Percentiles rank a stretch among this genome's conserved stretches.
Evolutionary conservation across 2,113 vertebrate genomes (phyloP).

Genomic region (Cranoglanis bouderius): DNA sequence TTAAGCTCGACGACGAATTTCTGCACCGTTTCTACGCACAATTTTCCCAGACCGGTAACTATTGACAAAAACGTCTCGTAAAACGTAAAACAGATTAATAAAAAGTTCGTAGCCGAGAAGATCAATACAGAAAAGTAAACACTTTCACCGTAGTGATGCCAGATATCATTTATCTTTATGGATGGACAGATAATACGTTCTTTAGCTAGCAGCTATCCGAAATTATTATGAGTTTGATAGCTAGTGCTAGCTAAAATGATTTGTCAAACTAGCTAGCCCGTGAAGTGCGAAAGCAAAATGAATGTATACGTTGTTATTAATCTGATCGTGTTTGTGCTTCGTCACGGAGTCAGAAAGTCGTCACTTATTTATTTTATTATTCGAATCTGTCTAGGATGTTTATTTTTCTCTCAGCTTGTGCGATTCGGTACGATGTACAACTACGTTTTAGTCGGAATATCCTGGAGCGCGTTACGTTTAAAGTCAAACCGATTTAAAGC

Average conservation of each 20-base stretch:
- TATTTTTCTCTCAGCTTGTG: not conserved
- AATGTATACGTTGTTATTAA: not conserved
- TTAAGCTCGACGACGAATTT: not conserved
- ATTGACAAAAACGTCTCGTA: too few species aligned
- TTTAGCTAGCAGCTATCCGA: not conserved
- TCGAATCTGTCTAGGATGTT: not conserved
- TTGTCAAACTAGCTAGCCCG: not conserved
- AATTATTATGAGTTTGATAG: not conserved
- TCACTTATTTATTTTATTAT: not conserved
- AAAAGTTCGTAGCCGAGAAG: not conserved
- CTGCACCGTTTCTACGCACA: too few species aligned
- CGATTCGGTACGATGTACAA: too few species aligned
- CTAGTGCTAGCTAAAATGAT: not conserved
- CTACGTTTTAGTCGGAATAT: not conserved
- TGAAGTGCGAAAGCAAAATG: not conserved
- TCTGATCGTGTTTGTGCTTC: not conserved
- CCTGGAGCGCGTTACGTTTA: not conserved
- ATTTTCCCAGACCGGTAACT: too few species aligned
- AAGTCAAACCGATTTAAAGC: not conserved
- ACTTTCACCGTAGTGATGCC: not conserved
- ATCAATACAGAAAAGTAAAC: not conserved
- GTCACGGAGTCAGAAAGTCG: not conserved
- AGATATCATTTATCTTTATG: not conserved
- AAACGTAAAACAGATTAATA: too few species aligned
- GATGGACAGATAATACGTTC: not conserved